Evolutionary conservation across 2,113 vertebrate genomes (phyloP), one percentile per base, ranked within the genome.

Genomic region (Tupaia tana): DNA sequence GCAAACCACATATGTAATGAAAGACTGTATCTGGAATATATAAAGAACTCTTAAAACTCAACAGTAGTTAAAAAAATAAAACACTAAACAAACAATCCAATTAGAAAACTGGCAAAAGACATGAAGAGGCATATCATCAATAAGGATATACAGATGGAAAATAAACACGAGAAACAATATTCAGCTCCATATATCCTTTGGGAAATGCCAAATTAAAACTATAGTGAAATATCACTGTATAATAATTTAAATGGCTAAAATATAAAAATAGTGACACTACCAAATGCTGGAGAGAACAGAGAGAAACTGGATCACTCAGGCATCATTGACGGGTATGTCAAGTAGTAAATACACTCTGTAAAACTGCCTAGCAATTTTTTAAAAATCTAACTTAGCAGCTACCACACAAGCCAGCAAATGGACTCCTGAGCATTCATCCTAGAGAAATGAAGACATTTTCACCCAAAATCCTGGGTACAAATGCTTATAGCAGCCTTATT

Each of bases 131-230:
- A 92, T 85, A 93, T 89, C 34, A 82, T n/a, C 91, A 82, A 16
- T 54, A 12, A 90, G 2, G 19, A 58, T 86, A 81, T 20, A 88
- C 25, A 94, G 56, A 90, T 67, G 63, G 54, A 95, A 96, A 87
- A 81, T 29, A 87, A 89, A 43, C 67, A 90, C 14, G 27, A 34
- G 78, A 89, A 79, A 78, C 58, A 31, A 34, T 31, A 43, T 74
- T 70, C 71, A 79, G 24, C 14, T 22, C 86, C 63, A 34, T 70
- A 82, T 82, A n/a, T 59, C 66, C 95, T 92, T 89, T 77, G 81
- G 34, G n/a, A 96, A 86, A 95, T 89, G 29, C 58, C 58, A 96
- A 93, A 77, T 81, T 70, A 73, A 89, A 95, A 88, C 43, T 31
- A 64, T 6, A 91, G 69, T 31, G 66, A 94, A 91, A 93, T 90